Conservation (phyloP, 2,888 invertebrate species). For the Criorhina ranunculi region DNA sequence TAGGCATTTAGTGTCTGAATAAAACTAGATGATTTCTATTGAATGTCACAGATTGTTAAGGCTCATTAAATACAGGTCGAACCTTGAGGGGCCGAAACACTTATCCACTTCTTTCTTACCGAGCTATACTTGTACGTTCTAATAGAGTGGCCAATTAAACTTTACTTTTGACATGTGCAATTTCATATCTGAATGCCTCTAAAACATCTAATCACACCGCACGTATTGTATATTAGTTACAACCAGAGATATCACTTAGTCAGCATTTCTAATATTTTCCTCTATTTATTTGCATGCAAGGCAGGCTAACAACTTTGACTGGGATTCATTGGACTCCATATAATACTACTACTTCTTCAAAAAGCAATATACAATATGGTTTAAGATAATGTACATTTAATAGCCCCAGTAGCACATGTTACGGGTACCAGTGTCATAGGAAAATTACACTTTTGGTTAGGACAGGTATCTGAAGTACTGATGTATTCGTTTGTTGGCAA, state of each 20-base stretch:
- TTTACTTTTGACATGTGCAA: constrained; percentile 59
- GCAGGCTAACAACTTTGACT: constrained; percentile 32
- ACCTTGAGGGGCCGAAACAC: constrained; percentile 45
- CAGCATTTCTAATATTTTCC: constrained; percentile 41
- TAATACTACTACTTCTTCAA: constrained; percentile 22
- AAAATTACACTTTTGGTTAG: constrained; percentile 50
- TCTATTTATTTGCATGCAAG: constrained; percentile 65
- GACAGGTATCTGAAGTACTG: constrained; percentile 9
- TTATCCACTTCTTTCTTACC: constrained; percentile 50
- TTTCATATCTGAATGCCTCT: constrained; percentile 67
- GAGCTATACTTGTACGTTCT: constrained; percentile 46
- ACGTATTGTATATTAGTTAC: constrained; percentile 20
- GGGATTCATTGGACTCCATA: background rate
- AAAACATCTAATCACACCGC: constrained; percentile 61
- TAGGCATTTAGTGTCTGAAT: constrained; percentile 20
- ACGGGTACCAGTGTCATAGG: constrained; percentile 22
- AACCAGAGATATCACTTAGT: constrained; percentile 47
- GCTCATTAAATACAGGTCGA: constrained; percentile 61
- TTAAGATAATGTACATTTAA: constrained; percentile 60
- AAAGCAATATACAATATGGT: constrained; percentile 35
- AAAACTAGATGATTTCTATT: constrained; percentile 19
- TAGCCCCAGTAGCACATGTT: constrained; percentile 32
- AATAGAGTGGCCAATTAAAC: constrained; percentile 52
- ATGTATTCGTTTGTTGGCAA: constrained; percentile 3
- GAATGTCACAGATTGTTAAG: constrained; percentile 32